Evolutionary conservation across 35 echinoderm and acorn worm species (phyloP).

Genomic region (Lytechinus pictus): DNA sequence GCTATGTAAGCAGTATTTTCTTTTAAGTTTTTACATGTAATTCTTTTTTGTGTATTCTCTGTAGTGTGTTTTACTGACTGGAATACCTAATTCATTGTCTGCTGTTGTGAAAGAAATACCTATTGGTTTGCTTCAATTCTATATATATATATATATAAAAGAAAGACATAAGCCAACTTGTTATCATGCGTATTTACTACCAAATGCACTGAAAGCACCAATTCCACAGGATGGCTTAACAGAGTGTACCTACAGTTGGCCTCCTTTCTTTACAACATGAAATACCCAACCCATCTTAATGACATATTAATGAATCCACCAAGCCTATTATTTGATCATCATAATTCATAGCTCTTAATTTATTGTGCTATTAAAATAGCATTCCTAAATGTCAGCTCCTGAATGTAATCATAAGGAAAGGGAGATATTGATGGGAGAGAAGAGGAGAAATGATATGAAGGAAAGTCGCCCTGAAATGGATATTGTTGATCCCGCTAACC

Average conservation of each 20-base stretch:
- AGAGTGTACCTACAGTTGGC: neutral
- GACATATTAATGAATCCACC: constrained; percentile 5
- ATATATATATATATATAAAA: no score
- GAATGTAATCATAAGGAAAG: neutral
- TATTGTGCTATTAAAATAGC: neutral
- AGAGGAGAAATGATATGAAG: neutral
- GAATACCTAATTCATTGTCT: no score
- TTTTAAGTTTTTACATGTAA: no score
- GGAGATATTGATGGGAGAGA: neutral
- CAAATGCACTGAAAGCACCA: no score
- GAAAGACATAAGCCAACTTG: neutral
- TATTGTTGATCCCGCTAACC: constrained; percentile 24
- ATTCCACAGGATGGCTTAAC: neutral
- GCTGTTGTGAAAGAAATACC: no score
- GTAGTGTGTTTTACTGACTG: no score
- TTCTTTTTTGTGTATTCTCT: no score
- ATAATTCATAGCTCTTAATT: constrained; percentile 34
- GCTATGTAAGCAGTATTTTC: no score
- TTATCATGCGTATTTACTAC: neutral
- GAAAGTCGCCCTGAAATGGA: neutral
- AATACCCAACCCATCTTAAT: neutral
- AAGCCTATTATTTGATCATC: constrained; percentile 40
- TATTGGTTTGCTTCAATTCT: no score
- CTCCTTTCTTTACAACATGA: neutral
- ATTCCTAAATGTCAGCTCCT: constrained; percentile 5